Evolutionary conservation across 2,113 vertebrate genomes (phyloP), one percentile per base, ranked within the genome.

Genomic region (Xiphophorus maculatus): DNA sequence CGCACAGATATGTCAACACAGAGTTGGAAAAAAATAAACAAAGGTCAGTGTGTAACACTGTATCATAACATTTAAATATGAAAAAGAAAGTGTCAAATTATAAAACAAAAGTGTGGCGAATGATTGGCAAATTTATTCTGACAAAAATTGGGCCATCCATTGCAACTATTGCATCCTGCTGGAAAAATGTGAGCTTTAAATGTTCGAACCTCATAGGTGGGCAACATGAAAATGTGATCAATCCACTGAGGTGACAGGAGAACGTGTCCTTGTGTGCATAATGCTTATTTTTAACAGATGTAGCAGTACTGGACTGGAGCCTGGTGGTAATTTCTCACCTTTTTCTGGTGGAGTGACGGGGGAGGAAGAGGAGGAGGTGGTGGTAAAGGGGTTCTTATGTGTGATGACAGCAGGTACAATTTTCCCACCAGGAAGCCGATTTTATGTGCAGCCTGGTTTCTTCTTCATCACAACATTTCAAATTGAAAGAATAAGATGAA

Each of bases 311-410:
- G 17, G 62, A 13, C 48, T 3, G 62, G 70, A 77, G 71, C 71
- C 69, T 82, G 83, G 42, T 84, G 85, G 77, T 42, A 29, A 72
- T 84, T 77, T 84, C 63, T 79, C 83, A 79, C 79, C 62, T 83
- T 68, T 79, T 70, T 78, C 60, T 77, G 79, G 77, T 44, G 63
- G 78, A 76, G 73, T 40, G 62, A 63, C 77, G 64, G 54, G 13
- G 19, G 3, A 2, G 33, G 7, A 35, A 10, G 35, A 35, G 2
- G 9, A 37, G 54, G 22, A 7, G n/a, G 25, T 13, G 33, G 1
- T 60, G 63, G 29, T 14, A 66, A 14, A 4, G 27, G 27, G 14
- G 63, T 27, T 12, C 19, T 25, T 60, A 58, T 33, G 69, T 54
- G 66, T 19, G 14, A 65, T 63, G 8, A 32, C 69, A 69, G 29